Conservation (phyloP, 2,797 vertebrate genomes). For the Phoxinus dragarum region DNA sequence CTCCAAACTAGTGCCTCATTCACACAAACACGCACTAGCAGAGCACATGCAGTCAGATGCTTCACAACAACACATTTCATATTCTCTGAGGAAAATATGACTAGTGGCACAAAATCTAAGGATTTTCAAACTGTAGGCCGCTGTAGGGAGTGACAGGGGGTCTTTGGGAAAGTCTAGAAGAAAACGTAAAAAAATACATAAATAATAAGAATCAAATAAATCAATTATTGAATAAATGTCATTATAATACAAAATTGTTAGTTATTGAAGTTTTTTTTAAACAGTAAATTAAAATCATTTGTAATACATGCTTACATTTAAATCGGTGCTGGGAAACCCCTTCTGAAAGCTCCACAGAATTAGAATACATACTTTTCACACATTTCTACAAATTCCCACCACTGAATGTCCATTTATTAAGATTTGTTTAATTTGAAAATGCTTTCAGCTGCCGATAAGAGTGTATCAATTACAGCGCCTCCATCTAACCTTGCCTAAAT, state of each 20-base stretch:
- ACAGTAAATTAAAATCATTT: too few species aligned
- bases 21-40: background rate
- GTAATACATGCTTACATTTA: too few species aligned
- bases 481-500: background rate
- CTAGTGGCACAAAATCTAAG: background rate
- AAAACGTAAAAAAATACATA: too few species aligned
- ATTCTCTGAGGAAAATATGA: background rate
- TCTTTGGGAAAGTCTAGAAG: too few species aligned
- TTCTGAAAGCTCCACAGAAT: background rate
- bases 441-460: background rate
- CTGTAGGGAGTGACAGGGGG: too few species aligned
- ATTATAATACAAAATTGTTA: too few species aligned
- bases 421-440: background rate
- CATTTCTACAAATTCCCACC: background rate
- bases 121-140: background rate
- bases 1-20: conserved; percentile 15
- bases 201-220: too few species aligned
- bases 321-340: background rate
- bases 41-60: background rate
- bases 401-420: background rate
- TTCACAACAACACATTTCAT: background rate
- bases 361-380: background rate
- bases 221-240: too few species aligned
- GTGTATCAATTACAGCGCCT: background rate
- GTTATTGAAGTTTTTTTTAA: too few species aligned